Base-by-base conservation (phyloP, 2,888 invertebrate species). In the Selenia dentaria region DNA sequence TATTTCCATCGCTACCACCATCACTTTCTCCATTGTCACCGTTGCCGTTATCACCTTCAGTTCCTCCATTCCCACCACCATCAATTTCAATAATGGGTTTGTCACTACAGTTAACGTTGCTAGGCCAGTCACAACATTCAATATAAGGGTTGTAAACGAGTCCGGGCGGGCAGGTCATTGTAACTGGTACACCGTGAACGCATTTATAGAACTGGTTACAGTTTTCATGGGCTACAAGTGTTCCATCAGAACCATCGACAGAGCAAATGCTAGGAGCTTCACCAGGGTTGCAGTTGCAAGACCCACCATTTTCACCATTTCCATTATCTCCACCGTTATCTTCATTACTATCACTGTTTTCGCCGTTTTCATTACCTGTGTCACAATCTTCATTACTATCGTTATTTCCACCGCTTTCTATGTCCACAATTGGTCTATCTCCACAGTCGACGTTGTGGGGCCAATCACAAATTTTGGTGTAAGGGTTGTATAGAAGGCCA, bases 121-220 rank as follows among this genome's bases (percentile, higher is more conserved):
- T 24, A 0, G 70, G 61, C 64, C 70, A 74, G 29, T 70, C 71
- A 31, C 74, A 72, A 14, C 44, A 27, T 31, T 68, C 54, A 3
- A 36, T 59, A 10, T 55, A 29, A 1, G 68, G 59, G 41, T 70
- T 69, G 47, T 65, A 74, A 1, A 65, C 3, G 0, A 74, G 58
- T 2, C 39, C 44, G 0, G 22, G 37, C 0, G 59, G 61, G 37
- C 77, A 77, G 1, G 10, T 24, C 0, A 56, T 2, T 0, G 51
- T 18, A 3, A 65, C 51, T 0, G 64, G 61, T 1, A 26, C 1
- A 3, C 64, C 61, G 1, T 57, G n/a, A 22, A 22, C 18, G 27
- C 71, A 72, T n/a, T 51, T 62, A 29, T 67, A 70, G 39, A 64
- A 70, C 36, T 59, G 34, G 31, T 67, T 66, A 32, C 71, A 72